Base-by-base conservation (phyloP, 2,888 invertebrate species). In the Pristionchus maxplancki region DNA sequence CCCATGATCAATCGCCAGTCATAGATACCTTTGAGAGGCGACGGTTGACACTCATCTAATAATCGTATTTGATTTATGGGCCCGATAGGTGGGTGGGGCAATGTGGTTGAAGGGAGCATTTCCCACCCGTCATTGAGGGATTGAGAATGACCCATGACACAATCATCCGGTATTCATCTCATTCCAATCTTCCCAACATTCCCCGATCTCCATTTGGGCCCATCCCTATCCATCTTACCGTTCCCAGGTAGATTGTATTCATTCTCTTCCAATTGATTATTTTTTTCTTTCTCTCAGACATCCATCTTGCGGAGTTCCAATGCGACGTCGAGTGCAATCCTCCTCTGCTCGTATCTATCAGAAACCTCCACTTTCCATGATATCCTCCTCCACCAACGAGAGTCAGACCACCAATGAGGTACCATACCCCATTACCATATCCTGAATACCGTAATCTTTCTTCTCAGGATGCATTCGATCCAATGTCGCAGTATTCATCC, bases 381-480 rank as follows among this genome's bases (percentile, higher is more conserved):
- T 85, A 24, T 85, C 85, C 28, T 85, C 85, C 11, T 85, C 85
- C 34, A 85, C 85, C 15, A 85, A 85, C 31, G 85, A 85, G 31
- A 85, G 62, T 53, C n/a, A 37, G 20, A 85, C 85, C 28, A 85
- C 85, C 15, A 85, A 85, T 62, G 85, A 85, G 64, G 85, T 85
- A 64, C 40, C 31, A 11, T 44, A 28, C 24, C 28, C 31, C 15
- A 9, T 15, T 53, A 82, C 48, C 15, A 28, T 48, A 82, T 24
- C 34, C 3, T 2, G 74, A 4, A 2, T 31, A 74, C 9, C 20
- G 9, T 17, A 71, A 28, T 31, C 31, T 20, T 28, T 50, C 50
- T 6, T 28, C 13, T 83, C 53, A 85, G 85, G 85, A 85, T 17
- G 85, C 6, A 20, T 62, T 40, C 28, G 20, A 62, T 44, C 37